phyloP scores from a whole-genome alignment of 1,140 invertebrate genomes.

The Cyclina sinensis region DNA sequence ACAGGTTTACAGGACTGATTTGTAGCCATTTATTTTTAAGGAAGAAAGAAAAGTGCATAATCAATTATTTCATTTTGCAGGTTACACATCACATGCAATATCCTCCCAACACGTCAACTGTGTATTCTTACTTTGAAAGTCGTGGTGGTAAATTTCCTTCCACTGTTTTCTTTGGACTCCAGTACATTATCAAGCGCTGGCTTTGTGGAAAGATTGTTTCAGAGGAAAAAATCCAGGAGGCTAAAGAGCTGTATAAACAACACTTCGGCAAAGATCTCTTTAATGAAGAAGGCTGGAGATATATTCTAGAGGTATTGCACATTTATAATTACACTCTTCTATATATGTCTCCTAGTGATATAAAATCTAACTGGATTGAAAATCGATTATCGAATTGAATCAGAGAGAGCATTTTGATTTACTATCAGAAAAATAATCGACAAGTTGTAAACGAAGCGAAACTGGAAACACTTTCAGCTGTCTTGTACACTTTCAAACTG shows the following conservation, averaged over 20 bases:
- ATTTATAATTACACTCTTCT: not conserved
- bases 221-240: constrained; percentile 87
- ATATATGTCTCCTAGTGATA: no score
- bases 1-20: no score
- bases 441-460: no score
- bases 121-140: constrained; percentile 88
- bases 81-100: constrained; percentile 87
- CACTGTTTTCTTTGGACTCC: constrained; percentile 87
- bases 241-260: constrained; percentile 84
- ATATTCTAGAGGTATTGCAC: constrained; percentile 87
- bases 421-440: no score
- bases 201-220: constrained; percentile 86
- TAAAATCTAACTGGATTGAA: no score
- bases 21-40: no score
- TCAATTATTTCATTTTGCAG: constrained; percentile 77
- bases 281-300: constrained; percentile 88
- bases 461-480: no score
- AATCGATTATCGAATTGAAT: no score
- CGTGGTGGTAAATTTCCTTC: constrained; percentile 87
- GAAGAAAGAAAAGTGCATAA: no score
- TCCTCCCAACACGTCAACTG: constrained; percentile 86
- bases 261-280: constrained; percentile 87
- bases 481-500: no score
- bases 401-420: no score
- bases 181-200: constrained; percentile 87